These are phyloP conservation scores for Pipa parva DNA, from an alignment of 2,113 vertebrate species.

Conservation along the genomic window DNA sequence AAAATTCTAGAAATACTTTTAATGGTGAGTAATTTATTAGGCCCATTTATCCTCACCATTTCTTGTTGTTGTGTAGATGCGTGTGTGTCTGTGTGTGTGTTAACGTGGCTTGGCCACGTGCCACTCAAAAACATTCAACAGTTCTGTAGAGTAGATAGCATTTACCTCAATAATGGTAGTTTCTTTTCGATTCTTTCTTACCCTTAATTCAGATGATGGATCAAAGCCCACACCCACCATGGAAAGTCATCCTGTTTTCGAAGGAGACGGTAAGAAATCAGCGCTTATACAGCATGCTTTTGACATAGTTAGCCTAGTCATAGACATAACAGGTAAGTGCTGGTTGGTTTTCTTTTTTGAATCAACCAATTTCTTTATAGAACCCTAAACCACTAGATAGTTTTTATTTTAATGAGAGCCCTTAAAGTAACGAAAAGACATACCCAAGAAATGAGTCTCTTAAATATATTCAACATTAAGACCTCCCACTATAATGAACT, in stretches of 20 bases:
- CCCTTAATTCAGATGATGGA: conserved; percentile 98
- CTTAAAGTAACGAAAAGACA: no score
- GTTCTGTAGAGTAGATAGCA: conserved; percentile 99
- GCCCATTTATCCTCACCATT: neutral
- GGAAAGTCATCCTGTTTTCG: conserved; percentile 82
- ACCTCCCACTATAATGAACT: no score
- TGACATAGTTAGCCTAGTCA: neutral
- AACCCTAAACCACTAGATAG: no score
- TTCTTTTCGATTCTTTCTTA: conserved; percentile 99
- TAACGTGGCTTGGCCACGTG: conserved; percentile 86
- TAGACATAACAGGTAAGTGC: neutral
- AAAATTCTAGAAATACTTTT: conserved; percentile 11
- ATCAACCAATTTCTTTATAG: no score
- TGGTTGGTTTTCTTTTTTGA: neutral
- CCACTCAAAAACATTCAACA: conserved; percentile 99
- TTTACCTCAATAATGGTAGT: conserved; percentile 99
- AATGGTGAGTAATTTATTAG: neutral
- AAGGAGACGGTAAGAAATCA: conserved; percentile 84
- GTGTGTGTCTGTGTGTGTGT: conserved; percentile 24
- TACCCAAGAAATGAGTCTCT: no score
- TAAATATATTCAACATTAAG: no score
- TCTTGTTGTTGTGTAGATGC: neutral
- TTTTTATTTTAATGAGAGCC: no score
- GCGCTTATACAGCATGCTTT: neutral
- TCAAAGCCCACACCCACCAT: conserved; percentile 92